Percentiles rank a stretch among this genome's conserved stretches.
Conservation (phyloP, 1,140 invertebrate genomes). For the Diachasma alloeum region DNA sequence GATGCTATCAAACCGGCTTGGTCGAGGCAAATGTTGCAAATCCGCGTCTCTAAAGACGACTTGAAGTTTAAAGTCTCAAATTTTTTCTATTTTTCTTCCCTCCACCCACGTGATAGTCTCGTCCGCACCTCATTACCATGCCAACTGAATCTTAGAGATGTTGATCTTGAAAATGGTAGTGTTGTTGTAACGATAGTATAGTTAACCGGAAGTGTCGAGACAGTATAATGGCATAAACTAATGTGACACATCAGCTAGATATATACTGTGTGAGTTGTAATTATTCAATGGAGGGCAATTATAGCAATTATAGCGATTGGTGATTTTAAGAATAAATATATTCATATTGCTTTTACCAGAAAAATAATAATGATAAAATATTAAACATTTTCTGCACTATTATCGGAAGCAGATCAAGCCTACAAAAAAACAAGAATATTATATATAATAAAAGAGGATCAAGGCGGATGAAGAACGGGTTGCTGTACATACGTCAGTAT, state of each 20-base stretch:
- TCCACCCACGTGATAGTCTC: not conserved
- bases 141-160: not conserved
- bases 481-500: not conserved
- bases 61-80: not conserved
- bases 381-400: not conserved
- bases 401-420: not conserved
- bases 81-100: not conserved
- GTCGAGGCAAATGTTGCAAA: not conserved
- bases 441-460: not conserved
- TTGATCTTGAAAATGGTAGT: not conserved
- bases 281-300: too few species aligned
- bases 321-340: too few species aligned
- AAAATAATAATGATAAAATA: not conserved
- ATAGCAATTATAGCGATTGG: too few species aligned
- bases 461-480: slow-evolving; percentile 6
- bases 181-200: not conserved
- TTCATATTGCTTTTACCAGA: too few species aligned
- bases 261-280: too few species aligned
- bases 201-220: not conserved
- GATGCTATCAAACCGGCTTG: not conserved
- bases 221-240: too few species aligned
- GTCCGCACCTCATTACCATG: not conserved
- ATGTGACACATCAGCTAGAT: too few species aligned
- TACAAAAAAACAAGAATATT: not conserved
- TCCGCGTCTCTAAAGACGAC: not conserved